Evolutionary conservation across 2,797 vertebrate genomes (phyloP), one percentile per base, ranked within the genome.

Genomic region (Siniperca obscura): DNA sequence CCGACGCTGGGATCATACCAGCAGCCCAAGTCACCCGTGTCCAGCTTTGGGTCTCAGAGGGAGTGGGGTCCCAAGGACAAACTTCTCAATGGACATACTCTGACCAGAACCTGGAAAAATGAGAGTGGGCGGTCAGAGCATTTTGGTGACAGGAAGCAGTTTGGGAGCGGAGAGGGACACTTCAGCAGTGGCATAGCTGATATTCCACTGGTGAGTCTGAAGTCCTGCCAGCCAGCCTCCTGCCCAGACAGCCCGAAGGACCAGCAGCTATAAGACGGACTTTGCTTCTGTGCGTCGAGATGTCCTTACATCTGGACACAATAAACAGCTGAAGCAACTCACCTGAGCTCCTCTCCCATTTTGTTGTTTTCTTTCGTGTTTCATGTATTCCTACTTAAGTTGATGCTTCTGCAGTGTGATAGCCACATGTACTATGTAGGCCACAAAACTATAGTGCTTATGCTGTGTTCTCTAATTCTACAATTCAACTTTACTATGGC

Each of bases 31-130:
- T 99, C 98, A 38, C 98, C 98, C 21, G 96, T 98, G 78, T 97
- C 98, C 65, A 96, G 96, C 86, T 99, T 99, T 95, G 95, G 96
- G 77, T 92, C 97, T 91, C 98, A 98, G 93, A 97, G 98, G 94
- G 98, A 99, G 92, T 99, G 98, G 97, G 93, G 90, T 91, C 94
- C 97, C 91, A 99, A 98, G 96, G 98, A 99, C 95, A 99, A 98
- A 96, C 96, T 99, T 77, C 97, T 99, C 93, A 99, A 99, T 85
- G 98, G 98, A 91, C 98, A 99, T 86, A 99, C 98, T n/a, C 94
- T 99, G 90, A 98, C 96, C 90, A 97, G 98, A 93, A 94, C 96
- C 94, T 99, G 98, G 98, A 99, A 99, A 96, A 94, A 90, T 64
- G 98, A 99, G 94, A 96, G 97, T 0, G 97, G 95, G 91, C 97